Evolutionary conservation across 2,888 invertebrate genomes (phyloP).

Genomic region (Ceriagrion tenellum): DNA sequence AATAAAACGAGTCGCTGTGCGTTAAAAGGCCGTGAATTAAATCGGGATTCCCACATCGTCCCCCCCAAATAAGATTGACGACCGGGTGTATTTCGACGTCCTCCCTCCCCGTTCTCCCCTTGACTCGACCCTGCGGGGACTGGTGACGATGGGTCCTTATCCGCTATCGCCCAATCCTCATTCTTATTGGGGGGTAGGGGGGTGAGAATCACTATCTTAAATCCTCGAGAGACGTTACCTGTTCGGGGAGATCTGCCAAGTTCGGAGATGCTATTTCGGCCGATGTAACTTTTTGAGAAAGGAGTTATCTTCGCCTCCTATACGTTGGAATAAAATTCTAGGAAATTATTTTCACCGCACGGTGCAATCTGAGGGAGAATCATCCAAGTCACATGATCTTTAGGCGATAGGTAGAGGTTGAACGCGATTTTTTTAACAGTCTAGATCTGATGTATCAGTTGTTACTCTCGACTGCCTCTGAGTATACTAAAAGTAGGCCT

Average conservation of each 20-base stretch:
- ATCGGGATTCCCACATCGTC: slow-evolving; percentile 4
- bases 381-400: no score
- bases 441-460: no score
- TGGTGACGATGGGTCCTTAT: neutral
- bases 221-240: neutral
- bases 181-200: neutral
- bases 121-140: neutral
- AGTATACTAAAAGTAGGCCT: no score
- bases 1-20: neutral
- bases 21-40: slow-evolving; percentile 53
- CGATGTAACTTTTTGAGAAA: slow-evolving; percentile 15
- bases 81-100: slow-evolving; percentile 11
- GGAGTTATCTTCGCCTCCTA: neutral
- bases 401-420: no score
- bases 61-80: slow-evolving; percentile 53
- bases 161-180: neutral
- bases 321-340: neutral
- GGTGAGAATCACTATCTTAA: neutral
- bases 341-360: neutral
- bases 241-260: neutral
- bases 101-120: neutral
- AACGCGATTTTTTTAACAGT: no score
- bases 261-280: slow-evolving; percentile 28
- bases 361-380: neutral
- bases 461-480: no score